These are phyloP conservation scores for Anodontia alba DNA, from an alignment of 2,888 invertebrate species.

Conservation along the genomic window DNA sequence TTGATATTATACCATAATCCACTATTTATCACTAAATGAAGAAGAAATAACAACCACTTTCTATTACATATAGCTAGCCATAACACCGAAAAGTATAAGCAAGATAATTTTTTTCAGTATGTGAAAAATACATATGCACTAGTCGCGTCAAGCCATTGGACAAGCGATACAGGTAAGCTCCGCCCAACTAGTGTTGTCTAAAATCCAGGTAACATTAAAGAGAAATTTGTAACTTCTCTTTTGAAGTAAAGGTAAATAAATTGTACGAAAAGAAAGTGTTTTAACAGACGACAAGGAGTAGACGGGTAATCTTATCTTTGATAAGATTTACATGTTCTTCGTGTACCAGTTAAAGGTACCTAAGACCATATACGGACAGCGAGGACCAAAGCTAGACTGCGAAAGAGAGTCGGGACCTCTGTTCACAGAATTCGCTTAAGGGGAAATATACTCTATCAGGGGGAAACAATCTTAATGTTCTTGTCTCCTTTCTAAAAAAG, in stretches of 20 bases:
- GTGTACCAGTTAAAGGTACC: too few species aligned
- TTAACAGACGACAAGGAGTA: not conserved
- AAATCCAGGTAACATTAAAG: conserved; percentile 6
- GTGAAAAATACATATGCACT: conserved; percentile 15
- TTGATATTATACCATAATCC: conserved; percentile 5
- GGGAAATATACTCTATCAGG: too few species aligned
- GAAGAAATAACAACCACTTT: not conserved
- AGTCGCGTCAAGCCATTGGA: not conserved
- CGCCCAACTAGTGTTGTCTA: not conserved
- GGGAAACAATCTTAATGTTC: too few species aligned
- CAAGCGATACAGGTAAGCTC: not conserved
- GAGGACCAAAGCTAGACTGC: too few species aligned
- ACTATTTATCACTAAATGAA: conserved; percentile 12
- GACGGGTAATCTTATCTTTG: conserved; percentile 18
- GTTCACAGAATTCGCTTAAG: too few species aligned
- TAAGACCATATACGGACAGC: too few species aligned
- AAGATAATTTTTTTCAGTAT: conserved; percentile 1
- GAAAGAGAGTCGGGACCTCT: too few species aligned
- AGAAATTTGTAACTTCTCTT: conserved; percentile 8
- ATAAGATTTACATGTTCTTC: not conserved
- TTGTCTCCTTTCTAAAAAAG: too few species aligned
- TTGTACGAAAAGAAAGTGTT: not conserved
- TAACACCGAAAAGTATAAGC: conserved; percentile 14
- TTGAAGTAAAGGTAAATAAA: conserved; percentile 14
- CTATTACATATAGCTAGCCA: conserved; percentile 9